A percentile compares a stretch with the other conserved stretches of the same genome.
These are phyloP conservation scores for Eretmocerus hayati DNA, from an alignment of 2,888 invertebrate species.

Conservation along the genomic window DNA sequence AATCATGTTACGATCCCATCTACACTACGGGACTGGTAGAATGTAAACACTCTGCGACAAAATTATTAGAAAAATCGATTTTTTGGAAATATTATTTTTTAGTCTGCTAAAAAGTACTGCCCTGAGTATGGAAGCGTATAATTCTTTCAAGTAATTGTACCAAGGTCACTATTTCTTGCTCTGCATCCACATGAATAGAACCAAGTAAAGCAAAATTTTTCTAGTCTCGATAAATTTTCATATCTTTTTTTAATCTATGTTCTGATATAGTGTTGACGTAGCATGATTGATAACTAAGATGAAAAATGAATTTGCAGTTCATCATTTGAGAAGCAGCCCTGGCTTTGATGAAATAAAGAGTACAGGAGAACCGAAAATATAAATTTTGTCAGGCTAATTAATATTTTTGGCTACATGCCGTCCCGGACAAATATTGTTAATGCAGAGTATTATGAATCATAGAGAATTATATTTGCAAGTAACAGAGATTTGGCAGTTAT, in stretches of 20 bases:
- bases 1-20: no score
- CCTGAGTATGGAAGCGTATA: no score
- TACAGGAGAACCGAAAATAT: slow-evolving; percentile 22
- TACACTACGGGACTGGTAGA: no score
- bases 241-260: slow-evolving; percentile 16
- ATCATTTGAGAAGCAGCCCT: slow-evolving; percentile 18
- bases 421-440: slow-evolving; percentile 23
- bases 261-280: not conserved
- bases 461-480: slow-evolving; percentile 25
- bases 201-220: not conserved
- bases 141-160: no score
- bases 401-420: slow-evolving; percentile 25
- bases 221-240: slow-evolving; percentile 12
- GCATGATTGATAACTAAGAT: not conserved
- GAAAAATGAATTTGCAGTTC: slow-evolving; percentile 1
- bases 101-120: no score
- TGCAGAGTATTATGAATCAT: slow-evolving; percentile 25
- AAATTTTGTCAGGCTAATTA: slow-evolving; percentile 21
- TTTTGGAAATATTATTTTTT: no score
- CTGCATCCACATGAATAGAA: no score
- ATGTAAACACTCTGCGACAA: no score
- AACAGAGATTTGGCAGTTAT: slow-evolving; percentile 20
- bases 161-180: no score
- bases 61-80: no score
- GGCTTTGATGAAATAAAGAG: slow-evolving; percentile 13